Percentiles rank a stretch among this genome's conserved stretches.
Conservation (phyloP, 2,888 invertebrate species). For the Lycocerus yunnanus region DNA sequence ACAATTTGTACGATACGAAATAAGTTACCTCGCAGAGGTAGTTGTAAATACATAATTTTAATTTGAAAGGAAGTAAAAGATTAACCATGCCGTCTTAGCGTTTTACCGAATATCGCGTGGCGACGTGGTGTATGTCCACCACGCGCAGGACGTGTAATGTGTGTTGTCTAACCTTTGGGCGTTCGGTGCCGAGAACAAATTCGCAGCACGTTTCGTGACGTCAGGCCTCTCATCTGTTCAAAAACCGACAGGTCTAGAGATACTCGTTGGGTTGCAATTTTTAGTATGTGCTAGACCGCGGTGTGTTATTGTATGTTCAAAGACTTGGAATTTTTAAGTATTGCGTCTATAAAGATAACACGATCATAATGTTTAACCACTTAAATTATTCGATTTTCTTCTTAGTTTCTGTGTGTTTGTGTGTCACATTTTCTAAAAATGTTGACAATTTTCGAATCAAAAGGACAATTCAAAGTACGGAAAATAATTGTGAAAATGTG, state of each 20-base stretch:
- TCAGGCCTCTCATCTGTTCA: constrained; percentile 24
- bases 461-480: constrained; percentile 24
- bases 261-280: constrained; percentile 23
- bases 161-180: neutral
- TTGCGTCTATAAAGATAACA: constrained; percentile 15
- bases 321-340: constrained; percentile 1
- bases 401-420: constrained; percentile 23
- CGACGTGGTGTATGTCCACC: neutral
- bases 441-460: constrained; percentile 24
- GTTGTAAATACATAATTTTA: neutral
- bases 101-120: neutral
- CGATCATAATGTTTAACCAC: constrained; percentile 13
- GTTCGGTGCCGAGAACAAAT: neutral
- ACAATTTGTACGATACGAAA: no score
- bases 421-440: constrained; percentile 17
- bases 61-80: no score
- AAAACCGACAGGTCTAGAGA: constrained; percentile 25
- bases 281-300: constrained; percentile 19
- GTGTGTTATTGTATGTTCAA: neutral
- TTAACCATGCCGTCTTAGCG: neutral
- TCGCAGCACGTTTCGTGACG: neutral
- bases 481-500: constrained; percentile 30
- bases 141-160: neutral
- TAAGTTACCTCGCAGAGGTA: no score
- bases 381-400: constrained; percentile 10